These are phyloP conservation scores for Speoplatyrhinus poulsoni DNA, from an alignment of 2,113 vertebrate species.

Conservation along the genomic window DNA sequence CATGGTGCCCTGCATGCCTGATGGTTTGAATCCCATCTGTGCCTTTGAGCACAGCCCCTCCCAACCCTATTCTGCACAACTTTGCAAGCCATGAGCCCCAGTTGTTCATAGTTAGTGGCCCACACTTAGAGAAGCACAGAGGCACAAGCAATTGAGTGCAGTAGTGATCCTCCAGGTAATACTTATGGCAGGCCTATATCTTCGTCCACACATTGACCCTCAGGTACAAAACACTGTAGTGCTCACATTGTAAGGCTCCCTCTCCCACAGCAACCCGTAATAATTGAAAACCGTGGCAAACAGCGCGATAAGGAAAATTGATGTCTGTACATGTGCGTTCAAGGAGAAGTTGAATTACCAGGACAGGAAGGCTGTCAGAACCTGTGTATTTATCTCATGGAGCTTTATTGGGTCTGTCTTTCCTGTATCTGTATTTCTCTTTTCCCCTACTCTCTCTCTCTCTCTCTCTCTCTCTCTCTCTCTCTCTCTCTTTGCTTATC, in stretches of 20 bases:
- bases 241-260: not conserved
- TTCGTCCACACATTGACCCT: constrained; percentile 29
- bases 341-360: constrained; percentile 20
- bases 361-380: constrained; percentile 29
- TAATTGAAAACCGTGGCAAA: constrained; percentile 41
- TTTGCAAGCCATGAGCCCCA: no score
- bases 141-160: constrained; percentile 19
- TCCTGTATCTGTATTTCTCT: not conserved
- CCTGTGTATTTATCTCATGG: constrained; percentile 43
- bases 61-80: not conserved
- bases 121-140: not conserved
- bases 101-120: no score
- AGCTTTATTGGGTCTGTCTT: constrained; percentile 9
- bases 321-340: constrained; percentile 2
- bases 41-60: not conserved
- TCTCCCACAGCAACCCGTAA: not conserved
- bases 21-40: constrained; percentile 34
- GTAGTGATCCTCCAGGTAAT: constrained; percentile 24
- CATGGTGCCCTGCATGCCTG: constrained; percentile 58
- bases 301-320: constrained; percentile 20
- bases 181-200: constrained; percentile 33
- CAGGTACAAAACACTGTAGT: constrained; percentile 5
- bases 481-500: not conserved
- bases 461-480: constrained; percentile 3
- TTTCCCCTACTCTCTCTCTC: not conserved